These are phyloP conservation scores for Saguinus oedipus DNA, from an alignment of 2,797 vertebrate species.

Conservation along the genomic window DNA sequence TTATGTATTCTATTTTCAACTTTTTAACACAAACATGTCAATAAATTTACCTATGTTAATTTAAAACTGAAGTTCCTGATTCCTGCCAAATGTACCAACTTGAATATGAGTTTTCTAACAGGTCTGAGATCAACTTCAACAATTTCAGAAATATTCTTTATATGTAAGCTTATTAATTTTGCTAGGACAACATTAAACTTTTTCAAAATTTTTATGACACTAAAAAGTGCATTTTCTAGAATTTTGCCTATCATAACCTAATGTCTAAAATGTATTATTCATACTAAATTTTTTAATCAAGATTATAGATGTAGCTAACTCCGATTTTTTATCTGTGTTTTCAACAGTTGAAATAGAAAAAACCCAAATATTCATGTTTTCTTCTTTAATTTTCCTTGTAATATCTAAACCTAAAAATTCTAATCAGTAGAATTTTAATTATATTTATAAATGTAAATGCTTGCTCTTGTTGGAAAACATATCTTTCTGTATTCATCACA, in stretches of 20 bases:
- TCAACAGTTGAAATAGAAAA: not conserved
- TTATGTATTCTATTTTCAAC: not conserved
- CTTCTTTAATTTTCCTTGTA: not conserved
- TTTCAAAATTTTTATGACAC: not conserved
- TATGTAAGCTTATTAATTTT: not conserved
- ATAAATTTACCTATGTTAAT: not conserved
- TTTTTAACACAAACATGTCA: not conserved
- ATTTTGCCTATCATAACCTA: not conserved
- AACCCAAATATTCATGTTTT: not conserved
- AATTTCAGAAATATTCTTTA: not conserved
- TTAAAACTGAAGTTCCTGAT: not conserved
- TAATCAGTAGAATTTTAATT: not conserved
- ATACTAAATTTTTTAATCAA: not conserved
- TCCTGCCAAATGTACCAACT: not conserved
- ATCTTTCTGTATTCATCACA: not conserved
- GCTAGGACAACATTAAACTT: not conserved
- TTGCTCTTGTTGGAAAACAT: not conserved
- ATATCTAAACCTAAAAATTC: not conserved
- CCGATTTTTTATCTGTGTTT: not conserved
- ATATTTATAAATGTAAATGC: not conserved
- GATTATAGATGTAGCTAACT: not conserved
- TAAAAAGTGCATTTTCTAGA: not conserved
- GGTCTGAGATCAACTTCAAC: not conserved
- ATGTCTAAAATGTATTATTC: not conserved
- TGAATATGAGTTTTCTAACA: not conserved